A percentile compares a stretch with the other conserved stretches of the same genome.
These are phyloP conservation scores for Conchocele bisecta DNA, from an alignment of 2,888 invertebrate species.

Conservation along the genomic window DNA sequence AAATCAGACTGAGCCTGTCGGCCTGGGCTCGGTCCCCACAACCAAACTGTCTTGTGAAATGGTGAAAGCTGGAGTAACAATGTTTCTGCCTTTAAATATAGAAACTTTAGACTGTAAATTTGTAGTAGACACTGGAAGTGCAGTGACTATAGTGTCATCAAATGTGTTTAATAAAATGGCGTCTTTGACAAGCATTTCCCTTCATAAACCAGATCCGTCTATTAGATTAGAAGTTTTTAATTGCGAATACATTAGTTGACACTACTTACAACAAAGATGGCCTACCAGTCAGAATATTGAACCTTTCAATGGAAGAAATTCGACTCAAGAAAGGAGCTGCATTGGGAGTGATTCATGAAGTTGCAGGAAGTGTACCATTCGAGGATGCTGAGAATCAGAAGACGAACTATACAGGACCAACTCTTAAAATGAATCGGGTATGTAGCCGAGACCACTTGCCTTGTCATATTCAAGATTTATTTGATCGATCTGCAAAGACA, in stretches of 20 bases:
- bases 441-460: no score
- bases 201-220: not conserved
- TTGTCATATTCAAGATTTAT: not conserved
- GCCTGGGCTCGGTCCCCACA: slow-evolving; percentile 42
- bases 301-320: not conserved
- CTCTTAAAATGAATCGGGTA: no score
- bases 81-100: not conserved
- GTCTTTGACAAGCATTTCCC: not conserved
- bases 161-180: not conserved
- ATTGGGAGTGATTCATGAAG: slow-evolving; percentile 9
- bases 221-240: slow-evolving; percentile 10
- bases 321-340: not conserved
- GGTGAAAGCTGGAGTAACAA: not conserved
- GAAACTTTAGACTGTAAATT: not conserved
- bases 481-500: not conserved
- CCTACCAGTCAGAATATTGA: slow-evolving; percentile 10
- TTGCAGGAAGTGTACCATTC: not conserved
- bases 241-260: not conserved
- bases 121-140: slow-evolving; percentile 4
- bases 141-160: not conserved
- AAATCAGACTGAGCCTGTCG: slow-evolving; percentile 35
- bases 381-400: not conserved
- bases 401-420: no score
- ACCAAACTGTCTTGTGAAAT: not conserved
- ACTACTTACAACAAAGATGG: not conserved